Base-by-base conservation (phyloP, 2,113 vertebrate genomes). In the Danio rerio region DNA sequence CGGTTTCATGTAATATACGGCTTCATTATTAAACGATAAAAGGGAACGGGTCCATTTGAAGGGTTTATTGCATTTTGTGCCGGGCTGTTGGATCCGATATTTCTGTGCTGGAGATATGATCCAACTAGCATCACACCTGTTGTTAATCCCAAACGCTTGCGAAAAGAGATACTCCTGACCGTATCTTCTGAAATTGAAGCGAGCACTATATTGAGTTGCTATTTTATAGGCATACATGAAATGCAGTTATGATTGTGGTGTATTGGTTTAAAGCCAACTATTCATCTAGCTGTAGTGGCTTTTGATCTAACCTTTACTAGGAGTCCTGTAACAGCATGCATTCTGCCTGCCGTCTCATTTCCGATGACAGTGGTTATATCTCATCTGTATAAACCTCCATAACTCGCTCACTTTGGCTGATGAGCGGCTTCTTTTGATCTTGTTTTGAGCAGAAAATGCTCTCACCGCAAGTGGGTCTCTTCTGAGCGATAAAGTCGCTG, bases 351-450 rank as follows among this genome's bases (percentile, higher is more conserved):
- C 0, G 16, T 79, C 50, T 79, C 62, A 65, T 78, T 66, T 63
- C 13, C 6, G 2, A 42, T 18, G 77, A 79, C 49, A 43, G 9
- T 20, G 31, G 77, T 66, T 55, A 53, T 65, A 53, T 79, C 77
- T 79, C 77, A 66, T 79, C 62, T 18, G 21, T 53, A 16, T 63
- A 63, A 63, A 78, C 75, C 59, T 78, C 59, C 62, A 79, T 55
- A 55, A 20, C 62, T 66, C 10, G 5, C 56, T 16, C 21, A 10
- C 20, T 63, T 50, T 62, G 47, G 43, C 49, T 62, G 61, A 77
- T 77, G 74, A 77, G 58, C 18, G 50, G 20, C 8, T n/a, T 50
- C 69, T 70, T 72, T 56, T 80, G 52, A 69, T 56, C 52, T 68
- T 31, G 63, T 56, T 61, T 80, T 16, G 2, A 56, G 16, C 11